Evolutionary conservation across 2,113 vertebrate species (phyloP).

Genomic region (Charina bottae): DNA sequence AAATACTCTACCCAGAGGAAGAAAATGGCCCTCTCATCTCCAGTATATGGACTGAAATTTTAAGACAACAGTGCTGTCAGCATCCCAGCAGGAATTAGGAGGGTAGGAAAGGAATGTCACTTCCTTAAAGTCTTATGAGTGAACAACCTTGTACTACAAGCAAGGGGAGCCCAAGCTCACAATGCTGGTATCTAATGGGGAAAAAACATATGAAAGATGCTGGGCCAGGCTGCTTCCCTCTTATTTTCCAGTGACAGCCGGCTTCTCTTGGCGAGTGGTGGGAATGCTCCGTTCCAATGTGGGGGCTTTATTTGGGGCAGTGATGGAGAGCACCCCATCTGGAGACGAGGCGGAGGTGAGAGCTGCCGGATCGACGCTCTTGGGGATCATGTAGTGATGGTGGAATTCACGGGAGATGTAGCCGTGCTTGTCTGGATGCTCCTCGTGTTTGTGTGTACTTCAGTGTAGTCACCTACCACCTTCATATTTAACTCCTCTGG

Average conservation of each 20-base stretch:
- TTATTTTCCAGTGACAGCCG: conserved; percentile 48
- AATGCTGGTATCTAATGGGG: not conserved
- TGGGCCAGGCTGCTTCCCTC: not conserved
- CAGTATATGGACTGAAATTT: not conserved
- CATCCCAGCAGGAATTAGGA: not conserved
- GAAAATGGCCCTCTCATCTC: not conserved
- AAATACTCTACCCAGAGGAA: not conserved
- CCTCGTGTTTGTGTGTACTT: conserved; percentile 88
- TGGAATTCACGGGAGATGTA: conserved; percentile 85
- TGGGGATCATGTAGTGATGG: conserved; percentile 84
- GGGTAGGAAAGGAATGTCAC: not conserved
- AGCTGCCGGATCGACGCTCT: conserved; percentile 72
- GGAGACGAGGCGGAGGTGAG: conserved; percentile 82
- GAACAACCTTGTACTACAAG: not conserved
- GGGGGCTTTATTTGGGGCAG: conserved; percentile 58
- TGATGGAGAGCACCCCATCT: conserved; percentile 86
- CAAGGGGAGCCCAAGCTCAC: not conserved
- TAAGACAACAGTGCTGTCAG: not conserved
- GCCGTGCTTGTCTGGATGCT: conserved; percentile 86
- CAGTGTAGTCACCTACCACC: conserved; percentile 84
- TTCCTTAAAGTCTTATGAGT: not conserved
- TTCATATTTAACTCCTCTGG: conserved; percentile 85
- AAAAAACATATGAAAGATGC: not conserved
- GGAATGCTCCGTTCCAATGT: conserved; percentile 42
- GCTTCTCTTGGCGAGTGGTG: conserved; percentile 32